Base-by-base conservation (phyloP, 2,797 vertebrate genomes). In the Telmatherina bonti region DNA sequence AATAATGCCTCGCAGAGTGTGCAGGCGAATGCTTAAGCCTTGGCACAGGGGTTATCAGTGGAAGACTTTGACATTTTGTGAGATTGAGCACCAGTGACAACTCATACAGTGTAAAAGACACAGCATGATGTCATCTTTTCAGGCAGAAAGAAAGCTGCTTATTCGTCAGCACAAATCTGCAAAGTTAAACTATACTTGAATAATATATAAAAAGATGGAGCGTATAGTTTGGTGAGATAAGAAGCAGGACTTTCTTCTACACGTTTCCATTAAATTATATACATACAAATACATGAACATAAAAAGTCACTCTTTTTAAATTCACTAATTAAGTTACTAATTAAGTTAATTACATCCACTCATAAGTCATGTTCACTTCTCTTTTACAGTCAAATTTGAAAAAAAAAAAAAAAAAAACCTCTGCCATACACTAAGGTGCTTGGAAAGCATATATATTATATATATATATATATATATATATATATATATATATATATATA, bases 231-330 rank as follows among this genome's bases (percentile, higher is more conserved):
- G 45, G 45, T 47, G 20, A 47, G 45, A 47, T 22, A 6, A 43
- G 41, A 43, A 43, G n/a, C n/a, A n/a, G n/a, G n/a, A n/a, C n/a
- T n/a, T n/a, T n/a, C n/a, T n/a, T n/a, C n/a, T n/a, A n/a, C n/a
- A n/a, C n/a, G n/a, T n/a, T n/a, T n/a, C n/a, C n/a, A n/a, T n/a
- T n/a, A n/a, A n/a, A n/a, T n/a, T n/a, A n/a, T n/a, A n/a, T n/a
- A n/a, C n/a, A n/a, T n/a, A n/a, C 13, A 73, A 72, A 62, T 47
- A 38, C 35, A 12, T 67, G 67, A 35, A 70, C 67, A 41, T 43
- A 53, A 73, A 72, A 36, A 70, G 51, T 69, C 26, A 4, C 5
- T 38, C 2, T 72, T 62, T 67, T 45, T 24, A 0, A 33, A 49
- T 62, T 55, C n/a, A 62, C 20, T 54, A 36, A 62, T 67, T 24